Base-by-base conservation (phyloP, 2,113 vertebrate genomes). In the Gadus macrocephalus region DNA sequence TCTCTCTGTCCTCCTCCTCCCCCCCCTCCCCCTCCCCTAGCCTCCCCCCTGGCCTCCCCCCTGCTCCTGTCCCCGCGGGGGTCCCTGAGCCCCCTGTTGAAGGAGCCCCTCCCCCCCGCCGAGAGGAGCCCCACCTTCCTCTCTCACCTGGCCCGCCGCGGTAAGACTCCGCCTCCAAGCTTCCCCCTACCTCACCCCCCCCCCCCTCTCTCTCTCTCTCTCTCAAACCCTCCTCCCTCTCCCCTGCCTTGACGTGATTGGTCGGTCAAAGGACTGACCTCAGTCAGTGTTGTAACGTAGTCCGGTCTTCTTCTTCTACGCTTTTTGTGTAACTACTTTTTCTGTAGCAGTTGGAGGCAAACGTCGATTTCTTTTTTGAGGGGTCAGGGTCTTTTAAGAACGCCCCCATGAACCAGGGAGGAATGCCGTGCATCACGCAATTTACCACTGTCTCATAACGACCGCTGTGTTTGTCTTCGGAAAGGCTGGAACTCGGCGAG, bases 111-210 rank as follows among this genome's bases (percentile, higher is more conserved):
- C 67, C 81, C 77, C 0, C 62, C 76, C 19, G 68, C 83, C 0
- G 87, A 88, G 75, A 78, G 89, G 74, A 83, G 76, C 14, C 89
- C 89, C 73, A 85, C 87, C 0, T 89, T 90, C 81, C 9, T 91
- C 75, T 73, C 84, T 73, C 86, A 88, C 58, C 80, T 73, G 1
- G 25, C 81, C 66, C 68, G 5, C 61, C 77, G 73, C 78, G 86
- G 90, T 91, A 89, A 88, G 81, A 16, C 67, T 55, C 62, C 27
- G 9, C 63, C 61, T 20, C 66, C 53, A 25, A 58, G 25, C 61
- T 22, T 7, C 12, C 8, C 42, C 42, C 14, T 15, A 60, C 58
- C 15, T 62, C 60, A 3, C 6, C 60, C 5, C 11, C 3, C n/a
- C 19, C 11, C 20, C 20, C 20, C 20, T n/a, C n/a, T n/a, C 20